These are phyloP conservation scores for Cydia fagiglandana DNA, from an alignment of 1,140 invertebrate species.

Conservation along the genomic window DNA sequence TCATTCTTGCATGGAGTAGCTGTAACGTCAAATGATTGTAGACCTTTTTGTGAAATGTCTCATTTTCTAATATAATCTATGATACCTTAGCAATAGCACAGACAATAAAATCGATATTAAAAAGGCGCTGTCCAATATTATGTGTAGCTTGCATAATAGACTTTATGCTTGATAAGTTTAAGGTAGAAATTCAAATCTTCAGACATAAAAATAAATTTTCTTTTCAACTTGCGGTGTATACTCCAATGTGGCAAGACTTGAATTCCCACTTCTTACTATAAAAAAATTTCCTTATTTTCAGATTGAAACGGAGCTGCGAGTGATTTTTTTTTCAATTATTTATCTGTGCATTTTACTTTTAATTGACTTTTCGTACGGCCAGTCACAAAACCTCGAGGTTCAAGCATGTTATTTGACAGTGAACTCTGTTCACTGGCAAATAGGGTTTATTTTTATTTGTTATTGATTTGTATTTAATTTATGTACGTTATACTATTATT, in stretches of 20 bases:
- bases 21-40: no score
- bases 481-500: background rate
- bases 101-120: no score
- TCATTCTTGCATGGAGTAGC: no score
- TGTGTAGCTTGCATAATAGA: no score
- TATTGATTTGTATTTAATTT: background rate
- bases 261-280: background rate
- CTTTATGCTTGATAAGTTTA: no score
- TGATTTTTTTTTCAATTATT: slow-evolving; percentile 45
- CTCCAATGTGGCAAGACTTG: slow-evolving; percentile 1
- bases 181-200: no score
- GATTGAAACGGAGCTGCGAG: slow-evolving; percentile 42
- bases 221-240: slow-evolving; percentile 19
- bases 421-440: background rate
- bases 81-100: no score
- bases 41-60: no score
- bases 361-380: slow-evolving; percentile 32
- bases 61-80: no score
- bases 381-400: background rate
- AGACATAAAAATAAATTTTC: no score
- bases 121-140: no score
- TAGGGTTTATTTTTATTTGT: background rate
- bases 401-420: background rate
- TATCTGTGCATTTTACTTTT: slow-evolving; percentile 62
- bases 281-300: slow-evolving; percentile 45